phyloP scores from a whole-genome alignment of 2,888 invertebrate genomes.

The Hipparchia sbordonii region DNA sequence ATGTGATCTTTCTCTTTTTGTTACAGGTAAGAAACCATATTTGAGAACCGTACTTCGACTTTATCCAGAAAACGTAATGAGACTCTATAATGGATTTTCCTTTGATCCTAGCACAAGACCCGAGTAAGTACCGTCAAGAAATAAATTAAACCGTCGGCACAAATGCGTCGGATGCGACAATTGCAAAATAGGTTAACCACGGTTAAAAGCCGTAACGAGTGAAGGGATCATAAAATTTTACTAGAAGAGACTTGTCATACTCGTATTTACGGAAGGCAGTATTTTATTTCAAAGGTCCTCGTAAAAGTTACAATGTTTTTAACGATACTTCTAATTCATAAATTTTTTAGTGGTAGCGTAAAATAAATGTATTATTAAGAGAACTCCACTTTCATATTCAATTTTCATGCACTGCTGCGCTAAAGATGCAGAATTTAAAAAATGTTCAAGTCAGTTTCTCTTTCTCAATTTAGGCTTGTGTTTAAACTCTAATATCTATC shows the following conservation, averaged over 20 bases:
- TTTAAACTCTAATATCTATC: no score
- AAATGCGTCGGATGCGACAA: conserved; percentile 45
- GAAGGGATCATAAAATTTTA: conserved; percentile 30
- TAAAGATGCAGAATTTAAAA: background rate
- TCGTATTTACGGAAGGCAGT: conserved; percentile 15
- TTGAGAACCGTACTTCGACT: conserved; percentile 31
- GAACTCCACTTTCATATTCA: background rate
- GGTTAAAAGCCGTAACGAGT: conserved; percentile 35
- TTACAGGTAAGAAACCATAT: conserved; percentile 52
- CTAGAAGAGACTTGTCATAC: conserved; percentile 24
- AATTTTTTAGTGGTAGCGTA: conserved; percentile 6
- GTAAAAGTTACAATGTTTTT: conserved; percentile 22
- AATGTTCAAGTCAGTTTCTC: no score
- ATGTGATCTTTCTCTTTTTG: conserved; percentile 40
- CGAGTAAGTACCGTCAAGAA: conserved; percentile 47
- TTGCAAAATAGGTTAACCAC: conserved; percentile 43
- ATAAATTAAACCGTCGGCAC: conserved; percentile 47
- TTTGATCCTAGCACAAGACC: conserved; percentile 50
- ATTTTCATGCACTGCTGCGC: background rate
- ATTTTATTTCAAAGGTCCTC: conserved; percentile 21
- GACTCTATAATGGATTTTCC: conserved; percentile 45
- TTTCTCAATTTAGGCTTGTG: no score
- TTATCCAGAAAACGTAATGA: conserved; percentile 40
- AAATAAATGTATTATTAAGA: background rate
- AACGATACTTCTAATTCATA: conserved; percentile 12